A percentile compares a stretch with the other conserved stretches of the same genome.
Conservation (phyloP, 2,797 vertebrate genomes). For the Sphenodon punctatus region DNA sequence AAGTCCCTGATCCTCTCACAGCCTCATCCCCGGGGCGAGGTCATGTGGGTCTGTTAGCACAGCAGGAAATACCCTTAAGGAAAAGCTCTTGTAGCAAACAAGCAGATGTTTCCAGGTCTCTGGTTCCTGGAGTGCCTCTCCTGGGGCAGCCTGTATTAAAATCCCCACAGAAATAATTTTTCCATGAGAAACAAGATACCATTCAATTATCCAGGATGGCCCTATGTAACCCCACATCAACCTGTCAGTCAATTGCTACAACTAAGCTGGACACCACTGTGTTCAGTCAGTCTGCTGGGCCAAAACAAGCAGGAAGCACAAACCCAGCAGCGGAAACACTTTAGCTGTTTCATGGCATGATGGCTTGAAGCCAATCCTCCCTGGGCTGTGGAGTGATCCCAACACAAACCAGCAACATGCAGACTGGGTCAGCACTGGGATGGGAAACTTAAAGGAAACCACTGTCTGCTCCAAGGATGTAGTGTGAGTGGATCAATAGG, state of each 20-base stretch:
- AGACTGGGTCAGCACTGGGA: neutral
- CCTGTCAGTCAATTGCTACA: neutral
- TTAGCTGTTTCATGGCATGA: neutral
- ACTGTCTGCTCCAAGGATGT: no score
- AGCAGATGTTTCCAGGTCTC: neutral
- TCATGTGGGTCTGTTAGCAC: neutral
- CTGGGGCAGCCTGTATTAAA: neutral
- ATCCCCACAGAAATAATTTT: neutral
- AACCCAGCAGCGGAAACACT: neutral
- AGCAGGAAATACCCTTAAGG: neutral
- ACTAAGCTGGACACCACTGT: neutral
- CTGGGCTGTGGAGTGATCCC: neutral
- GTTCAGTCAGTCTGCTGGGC: neutral
- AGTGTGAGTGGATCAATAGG: neutral
- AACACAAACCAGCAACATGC: neutral
- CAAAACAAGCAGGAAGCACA: neutral
- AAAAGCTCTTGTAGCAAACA: neutral
- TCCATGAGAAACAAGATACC: neutral
- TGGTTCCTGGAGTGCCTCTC: neutral
- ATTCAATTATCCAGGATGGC: neutral
- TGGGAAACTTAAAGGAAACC: no score
- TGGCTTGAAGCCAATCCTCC: neutral
- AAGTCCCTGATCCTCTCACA: neutral
- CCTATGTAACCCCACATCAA: no score
- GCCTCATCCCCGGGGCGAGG: no score